Base-by-base conservation (phyloP, 1,140 invertebrate species). In the Ceratosolen fusciceps region DNA sequence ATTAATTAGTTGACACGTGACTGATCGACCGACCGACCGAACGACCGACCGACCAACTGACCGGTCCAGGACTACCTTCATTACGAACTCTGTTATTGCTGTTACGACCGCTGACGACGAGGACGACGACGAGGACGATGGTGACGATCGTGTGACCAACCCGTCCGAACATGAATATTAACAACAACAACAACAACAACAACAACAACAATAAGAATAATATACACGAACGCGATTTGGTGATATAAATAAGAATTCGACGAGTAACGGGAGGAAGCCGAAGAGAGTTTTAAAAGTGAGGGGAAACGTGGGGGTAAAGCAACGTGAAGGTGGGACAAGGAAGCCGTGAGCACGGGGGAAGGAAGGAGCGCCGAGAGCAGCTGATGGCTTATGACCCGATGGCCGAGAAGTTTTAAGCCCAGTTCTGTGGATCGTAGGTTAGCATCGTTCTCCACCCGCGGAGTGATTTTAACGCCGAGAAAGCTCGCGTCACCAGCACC, bases 401-500 rank as follows among this genome's bases (percentile, higher is more conserved):
- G n/a, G 81, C 75, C 80, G 72, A 74, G 60, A 47, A 65, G 2
- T 34, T 62, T 72, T 77, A 71, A 62, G 77, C 70, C 82, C 71
- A 26, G 78, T 81, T 86, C 87, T 88, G 88, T 88, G 88, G 88
- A 89, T 88, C 86, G 88, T 90, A 90, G 88, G 88, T 90, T 86
- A 89, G 88, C 84, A 84, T 70, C 83, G 21, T 60, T 70, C 65
- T 58, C 65, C 24, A n/a, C 52, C 24, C 21, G 81, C 71, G 83
- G 80, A 83, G 83, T 84, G 82, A 84, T 84, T 84, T 84, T 82
- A 84, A 84, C 78, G 78, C 78, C 78, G 77, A 65, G 54, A 29
- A 60, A 39, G 19, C 39, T n/a, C 52, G 54, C 67, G 65, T 52
- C 52, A 65, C 74, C n/a, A n/a, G 37, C 62, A 21, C 10, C 37